Percentiles rank a stretch among this genome's conserved stretches.
phyloP scores from a whole-genome alignment of 2,888 invertebrate genomes.

The Diaphora mendica region DNA sequence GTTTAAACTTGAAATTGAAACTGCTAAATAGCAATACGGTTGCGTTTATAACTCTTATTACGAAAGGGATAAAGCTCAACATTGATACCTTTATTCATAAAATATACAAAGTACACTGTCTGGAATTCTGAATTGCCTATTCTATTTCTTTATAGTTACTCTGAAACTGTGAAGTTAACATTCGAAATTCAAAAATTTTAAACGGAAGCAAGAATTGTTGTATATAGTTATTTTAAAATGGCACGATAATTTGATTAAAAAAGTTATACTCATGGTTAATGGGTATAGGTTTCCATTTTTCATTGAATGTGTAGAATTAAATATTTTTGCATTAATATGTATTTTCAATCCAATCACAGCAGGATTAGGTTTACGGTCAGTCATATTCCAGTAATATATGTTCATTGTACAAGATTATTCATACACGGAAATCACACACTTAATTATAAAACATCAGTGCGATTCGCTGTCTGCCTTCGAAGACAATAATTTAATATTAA shows the following conservation, averaged over 20 bases:
- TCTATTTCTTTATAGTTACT: constrained; percentile 27
- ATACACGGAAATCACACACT: constrained; percentile 33
- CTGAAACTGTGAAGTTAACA: constrained; percentile 23
- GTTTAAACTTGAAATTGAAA: constrained; percentile 75
- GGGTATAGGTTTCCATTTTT: background rate
- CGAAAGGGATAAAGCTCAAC: constrained; percentile 44
- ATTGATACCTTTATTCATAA: constrained; percentile 13
- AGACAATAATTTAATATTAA: constrained; percentile 55
- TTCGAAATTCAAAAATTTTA: constrained; percentile 27
- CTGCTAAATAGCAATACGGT: constrained; percentile 60
- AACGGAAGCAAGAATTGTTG: background rate
- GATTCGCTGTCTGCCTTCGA: constrained; percentile 43
- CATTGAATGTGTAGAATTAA: background rate
- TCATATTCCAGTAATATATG: constrained; percentile 7
- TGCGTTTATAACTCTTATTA: constrained; percentile 43
- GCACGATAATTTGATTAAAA: background rate
- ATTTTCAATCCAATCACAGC: background rate
- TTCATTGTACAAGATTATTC: constrained; percentile 15
- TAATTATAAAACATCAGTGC: constrained; percentile 30
- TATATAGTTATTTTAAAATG: background rate
- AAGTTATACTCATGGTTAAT: background rate
- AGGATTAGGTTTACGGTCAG: background rate
- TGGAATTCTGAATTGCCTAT: constrained; percentile 30
- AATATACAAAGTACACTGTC: constrained; percentile 26
- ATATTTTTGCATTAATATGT: background rate